Evolutionary conservation across 2,888 invertebrate genomes (phyloP).

Genomic region (Cheilosia pagana): DNA sequence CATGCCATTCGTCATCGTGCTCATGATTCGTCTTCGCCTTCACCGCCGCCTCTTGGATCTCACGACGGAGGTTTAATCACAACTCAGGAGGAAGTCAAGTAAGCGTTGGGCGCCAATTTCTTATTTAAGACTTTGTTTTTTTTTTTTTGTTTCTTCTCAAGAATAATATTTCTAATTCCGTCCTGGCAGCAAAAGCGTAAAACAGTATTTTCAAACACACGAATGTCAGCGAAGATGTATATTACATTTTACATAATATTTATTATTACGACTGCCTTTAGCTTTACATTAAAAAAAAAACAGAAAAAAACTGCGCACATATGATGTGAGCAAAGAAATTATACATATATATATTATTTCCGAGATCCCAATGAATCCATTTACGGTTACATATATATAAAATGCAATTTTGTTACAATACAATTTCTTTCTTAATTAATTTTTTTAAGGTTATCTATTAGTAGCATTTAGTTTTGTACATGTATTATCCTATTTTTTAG

Average conservation of each 20-base stretch:
- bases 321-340: slow-evolving; percentile 23
- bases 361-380: slow-evolving; percentile 63
- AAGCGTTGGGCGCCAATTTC: slow-evolving; percentile 42
- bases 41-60: slow-evolving; percentile 78
- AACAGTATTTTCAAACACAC: slow-evolving; percentile 58
- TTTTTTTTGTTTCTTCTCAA: slow-evolving; percentile 41
- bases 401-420: slow-evolving; percentile 62
- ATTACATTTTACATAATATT: slow-evolving; percentile 58
- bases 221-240: slow-evolving; percentile 63
- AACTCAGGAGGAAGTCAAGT: slow-evolving; percentile 78
- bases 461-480: slow-evolving; percentile 54
- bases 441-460: slow-evolving; percentile 26
- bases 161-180: slow-evolving; percentile 63
- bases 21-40: slow-evolving; percentile 80
- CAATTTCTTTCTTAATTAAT: slow-evolving; percentile 22
- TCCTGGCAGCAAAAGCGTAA: slow-evolving; percentile 69
- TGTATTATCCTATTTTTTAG: slow-evolving; percentile 67
- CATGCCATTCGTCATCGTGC: slow-evolving; percentile 80
- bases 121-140: slow-evolving; percentile 25
- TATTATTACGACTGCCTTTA: slow-evolving; percentile 69
- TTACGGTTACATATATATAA: slow-evolving; percentile 32
- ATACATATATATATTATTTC: slow-evolving; percentile 11
- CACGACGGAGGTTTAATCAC: slow-evolving; percentile 58
- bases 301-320: slow-evolving; percentile 20
- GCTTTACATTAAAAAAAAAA: slow-evolving; percentile 54